Evolutionary conservation across 2,888 invertebrate species (phyloP), one percentile per base, ranked within the genome.

Genomic region (Dioctria linearis): DNA sequence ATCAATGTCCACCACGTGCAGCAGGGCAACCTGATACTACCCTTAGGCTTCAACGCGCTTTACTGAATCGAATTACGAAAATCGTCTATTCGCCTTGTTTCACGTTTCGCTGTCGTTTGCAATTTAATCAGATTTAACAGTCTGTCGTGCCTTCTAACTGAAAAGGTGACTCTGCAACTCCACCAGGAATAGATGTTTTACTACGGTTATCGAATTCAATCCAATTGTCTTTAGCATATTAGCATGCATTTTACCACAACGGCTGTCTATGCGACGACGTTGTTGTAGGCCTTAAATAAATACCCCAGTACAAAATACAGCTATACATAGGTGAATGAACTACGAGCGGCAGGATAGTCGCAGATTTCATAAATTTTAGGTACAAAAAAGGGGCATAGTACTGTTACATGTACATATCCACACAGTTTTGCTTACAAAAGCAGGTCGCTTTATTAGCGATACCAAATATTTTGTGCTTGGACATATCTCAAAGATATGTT

Each of bases 61-160:
- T 61, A 6, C 8, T 39, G 61, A 61, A 61, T 61, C 39, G 61
- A 61, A 61, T 61, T 61, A 61, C 61, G 61, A 61, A 61, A 25
- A 61, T 61, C 61, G 39, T 61, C 39, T 37, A 61, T 39, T 25
- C 11, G 61, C 37, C 61, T 39, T 39, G 61, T 37, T 61, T 61
- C 39, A 25, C 61, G 13, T 39, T 61, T 25, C 37, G n/a, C 3
- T 11, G 11, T 11, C 6, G 54, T 54, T 54, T 61, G 8, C 37
- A 61, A 61, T 25, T 61, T 61, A 61, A 61, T 61, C 61, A 39
- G 61, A 61, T 61, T 61, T 61, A 61, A 6, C 25, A 37, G 61
- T 61, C 61, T 13, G n/a, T 4, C 11, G 6, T 3, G 11, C 54
- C 54, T 54, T n/a, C 54, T 54, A 4, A 4, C 54, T 6, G 46